Conservation (phyloP, 2,113 vertebrate genomes). For the Gobius niger region DNA sequence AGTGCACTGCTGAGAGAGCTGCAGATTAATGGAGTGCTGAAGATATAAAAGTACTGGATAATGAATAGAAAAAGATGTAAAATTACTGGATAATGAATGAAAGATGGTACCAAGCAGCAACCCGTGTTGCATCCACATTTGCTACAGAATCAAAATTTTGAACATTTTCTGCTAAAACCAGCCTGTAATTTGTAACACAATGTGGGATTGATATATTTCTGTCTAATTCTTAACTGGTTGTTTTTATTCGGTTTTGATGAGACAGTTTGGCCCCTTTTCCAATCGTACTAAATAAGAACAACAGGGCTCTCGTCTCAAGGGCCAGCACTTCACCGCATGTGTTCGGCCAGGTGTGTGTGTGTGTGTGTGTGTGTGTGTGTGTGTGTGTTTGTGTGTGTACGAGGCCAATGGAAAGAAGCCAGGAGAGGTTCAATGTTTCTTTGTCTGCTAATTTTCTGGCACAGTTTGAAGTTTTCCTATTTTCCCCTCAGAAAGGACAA, state of each 20-base stretch:
- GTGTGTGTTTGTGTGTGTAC: conserved; percentile 13
- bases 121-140: neutral
- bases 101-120: conserved; percentile 3
- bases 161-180: no score
- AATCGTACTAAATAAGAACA: conserved; percentile 61
- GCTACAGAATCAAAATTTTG: no score
- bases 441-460: conserved; percentile 19
- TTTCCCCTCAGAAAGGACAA: conserved; percentile 21
- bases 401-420: conserved; percentile 19
- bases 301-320: conserved; percentile 54
- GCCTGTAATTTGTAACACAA: neutral
- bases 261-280: conserved; percentile 46
- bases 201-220: neutral
- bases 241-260: conserved; percentile 25
- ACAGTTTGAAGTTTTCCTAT: conserved; percentile 16
- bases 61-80: conserved; percentile 21
- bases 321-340: conserved; percentile 48
- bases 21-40: conserved; percentile 42
- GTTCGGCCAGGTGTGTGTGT: conserved; percentile 18
- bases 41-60: conserved; percentile 23
- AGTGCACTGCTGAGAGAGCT: conserved; percentile 37
- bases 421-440: conserved; percentile 35
- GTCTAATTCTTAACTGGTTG: conserved; percentile 10
- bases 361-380: neutral
- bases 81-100: conserved; percentile 15